Base-by-base conservation (phyloP, 2,797 vertebrate species). In the Zenarchopterus dispar region DNA sequence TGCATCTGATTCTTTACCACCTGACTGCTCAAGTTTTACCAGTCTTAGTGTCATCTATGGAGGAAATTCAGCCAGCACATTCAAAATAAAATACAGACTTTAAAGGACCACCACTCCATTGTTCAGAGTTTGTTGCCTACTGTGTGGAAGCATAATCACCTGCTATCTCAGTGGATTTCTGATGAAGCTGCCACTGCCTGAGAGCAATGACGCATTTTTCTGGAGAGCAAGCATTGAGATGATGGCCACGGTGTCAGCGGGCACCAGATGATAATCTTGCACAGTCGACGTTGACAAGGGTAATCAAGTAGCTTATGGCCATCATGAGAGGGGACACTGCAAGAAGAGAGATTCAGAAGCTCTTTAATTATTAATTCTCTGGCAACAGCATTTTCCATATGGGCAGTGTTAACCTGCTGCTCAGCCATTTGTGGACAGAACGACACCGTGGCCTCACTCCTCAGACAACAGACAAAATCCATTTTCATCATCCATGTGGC, bases 351-450 rank as follows among this genome's bases (percentile, higher is more conserved):
- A 85, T 58, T 50, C 69, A 6, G 77, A 81, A 74, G 56, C 71
- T 75, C 64, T 88, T 92, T 92, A 93, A 93, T 93, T 89, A 92
- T 93, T 89, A 86, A 89, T 77, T 71, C 55, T 65, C 73, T 84
- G 73, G 84, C 82, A 87, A 67, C 70, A 67, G 76, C 52, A 61
- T 56, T 68, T 86, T 78, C 76, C 58, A 77, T 69, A 78, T 71
- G 84, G 78, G 75, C 73, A 80, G 70, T 53, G 76, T 89, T 90
- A 89, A 90, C 88, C 88, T 90, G 84, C 90, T 85, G 85, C 75
- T 92, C 47, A 68, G 75, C 70, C 79, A 53, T 76, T 88, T 81
- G 67, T 56, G 59, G 64, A 65, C 64, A 82, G 67, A 84, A 61
- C 84, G 72, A 51, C 75, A 74, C 85, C 70, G 62, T 70, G 65